phyloP scores from a whole-genome alignment of 2,113 vertebrate species.

The Gyps fulvus region DNA sequence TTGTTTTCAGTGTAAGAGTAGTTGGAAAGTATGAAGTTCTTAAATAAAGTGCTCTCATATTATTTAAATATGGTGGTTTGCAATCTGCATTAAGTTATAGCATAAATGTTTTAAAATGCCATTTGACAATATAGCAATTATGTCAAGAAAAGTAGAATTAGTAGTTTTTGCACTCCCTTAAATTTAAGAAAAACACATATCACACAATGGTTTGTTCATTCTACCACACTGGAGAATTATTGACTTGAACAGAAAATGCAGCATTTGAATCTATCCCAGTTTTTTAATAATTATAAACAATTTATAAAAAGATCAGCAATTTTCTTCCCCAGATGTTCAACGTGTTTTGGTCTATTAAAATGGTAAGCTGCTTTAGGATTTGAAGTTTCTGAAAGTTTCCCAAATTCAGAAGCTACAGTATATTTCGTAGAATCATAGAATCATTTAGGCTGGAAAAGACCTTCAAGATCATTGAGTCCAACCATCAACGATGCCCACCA shows the following conservation, averaged over 20 bases:
- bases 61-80: background rate
- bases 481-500: no score
- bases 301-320: conserved; percentile 23
- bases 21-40: background rate
- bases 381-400: background rate
- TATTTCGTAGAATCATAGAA: background rate
- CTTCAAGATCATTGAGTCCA: no score
- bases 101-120: background rate
- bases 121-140: background rate
- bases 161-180: background rate
- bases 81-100: background rate
- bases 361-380: conserved; percentile 2
- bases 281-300: conserved; percentile 36
- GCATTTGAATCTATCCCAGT: background rate
- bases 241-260: conserved; percentile 11
- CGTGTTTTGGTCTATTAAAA: conserved; percentile 41
- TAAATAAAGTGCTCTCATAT: background rate
- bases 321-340: conserved; percentile 3
- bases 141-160: background rate
- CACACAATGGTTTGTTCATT: background rate
- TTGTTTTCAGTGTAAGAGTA: background rate
- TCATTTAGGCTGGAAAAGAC: no score
- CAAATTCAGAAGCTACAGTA: background rate
- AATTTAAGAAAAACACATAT: conserved; percentile 16
- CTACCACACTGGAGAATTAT: background rate